These are phyloP conservation scores for Malurus cyaneus DNA, from an alignment of 2,113 vertebrate genomes.

Conservation along the genomic window DNA sequence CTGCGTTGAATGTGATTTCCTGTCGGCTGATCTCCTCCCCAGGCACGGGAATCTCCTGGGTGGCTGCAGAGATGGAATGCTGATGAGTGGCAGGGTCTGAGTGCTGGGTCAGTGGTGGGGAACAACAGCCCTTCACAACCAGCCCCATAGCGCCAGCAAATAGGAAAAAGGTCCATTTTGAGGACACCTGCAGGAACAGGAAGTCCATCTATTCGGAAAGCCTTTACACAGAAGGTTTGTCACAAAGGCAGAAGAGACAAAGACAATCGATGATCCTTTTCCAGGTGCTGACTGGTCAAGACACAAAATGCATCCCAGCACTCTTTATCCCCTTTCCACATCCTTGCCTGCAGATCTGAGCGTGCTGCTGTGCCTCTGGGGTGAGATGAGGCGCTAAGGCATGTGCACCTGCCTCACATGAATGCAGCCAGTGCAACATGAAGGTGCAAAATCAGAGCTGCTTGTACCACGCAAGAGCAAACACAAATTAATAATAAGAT, in stretches of 20 bases:
- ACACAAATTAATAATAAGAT: neutral
- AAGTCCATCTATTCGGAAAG: neutral
- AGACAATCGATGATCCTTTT: neutral
- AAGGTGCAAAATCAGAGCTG: neutral
- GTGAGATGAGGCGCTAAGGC: fast-evolving
- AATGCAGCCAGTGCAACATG: neutral
- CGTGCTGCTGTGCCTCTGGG: fast-evolving
- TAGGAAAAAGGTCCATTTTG: neutral
- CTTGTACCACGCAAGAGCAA: neutral
- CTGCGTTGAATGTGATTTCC: neutral
- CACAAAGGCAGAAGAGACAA: neutral
- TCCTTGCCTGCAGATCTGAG: fast-evolving
- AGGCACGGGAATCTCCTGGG: neutral
- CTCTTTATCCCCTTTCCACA: neutral
- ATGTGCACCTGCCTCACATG: fast-evolving
- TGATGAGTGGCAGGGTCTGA: neutral
- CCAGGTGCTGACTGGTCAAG: neutral
- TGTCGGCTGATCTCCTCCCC: neutral
- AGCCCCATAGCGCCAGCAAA: neutral
- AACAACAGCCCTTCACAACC: neutral
- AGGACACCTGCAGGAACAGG: neutral
- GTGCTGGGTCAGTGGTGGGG: neutral
- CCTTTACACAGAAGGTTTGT: neutral
- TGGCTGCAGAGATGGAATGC: neutral
- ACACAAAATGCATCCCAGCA: fast-evolving